These are phyloP conservation scores for Conistra vaccinii DNA, from an alignment of 2,888 invertebrate genomes.

Conservation along the genomic window DNA sequence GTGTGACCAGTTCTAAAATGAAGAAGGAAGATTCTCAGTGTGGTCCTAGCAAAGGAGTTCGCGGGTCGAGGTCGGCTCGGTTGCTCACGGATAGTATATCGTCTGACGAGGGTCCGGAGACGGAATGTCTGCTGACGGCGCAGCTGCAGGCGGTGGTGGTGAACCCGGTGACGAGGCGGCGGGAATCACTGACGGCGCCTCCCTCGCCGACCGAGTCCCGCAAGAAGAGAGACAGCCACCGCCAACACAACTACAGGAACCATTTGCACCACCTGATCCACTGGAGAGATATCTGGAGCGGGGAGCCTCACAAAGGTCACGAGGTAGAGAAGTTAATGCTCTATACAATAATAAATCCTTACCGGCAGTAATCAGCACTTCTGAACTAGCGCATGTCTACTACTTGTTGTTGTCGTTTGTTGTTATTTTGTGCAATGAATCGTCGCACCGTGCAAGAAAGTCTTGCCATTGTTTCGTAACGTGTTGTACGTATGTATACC, in stretches of 20 bases:
- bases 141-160: conserved; percentile 80
- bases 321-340: conserved; percentile 80
- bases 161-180: conserved; percentile 76
- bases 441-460: conserved; percentile 62
- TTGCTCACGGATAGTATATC: conserved; percentile 86
- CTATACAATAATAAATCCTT: conserved; percentile 59
- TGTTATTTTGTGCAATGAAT: conserved; percentile 67
- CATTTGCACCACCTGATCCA: conserved; percentile 87
- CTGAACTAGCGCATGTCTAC: conserved; percentile 68
- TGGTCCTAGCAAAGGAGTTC: conserved; percentile 76
- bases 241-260: conserved; percentile 86
- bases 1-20: conserved; percentile 78
- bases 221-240: conserved; percentile 84
- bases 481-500: conserved; percentile 35
- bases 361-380: conserved; percentile 61
- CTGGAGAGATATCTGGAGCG: conserved; percentile 89
- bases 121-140: conserved; percentile 81
- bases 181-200: conserved; percentile 87
- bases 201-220: conserved; percentile 88
- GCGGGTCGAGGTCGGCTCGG: conserved; percentile 79
- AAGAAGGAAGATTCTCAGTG: conserved; percentile 80
- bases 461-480: conserved; percentile 62
- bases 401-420: conserved; percentile 59
- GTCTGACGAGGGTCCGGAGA: conserved; percentile 87
- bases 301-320: conserved; percentile 85